Base-by-base conservation (phyloP, 2,113 vertebrate genomes). In the Podarcis cretensis region DNA sequence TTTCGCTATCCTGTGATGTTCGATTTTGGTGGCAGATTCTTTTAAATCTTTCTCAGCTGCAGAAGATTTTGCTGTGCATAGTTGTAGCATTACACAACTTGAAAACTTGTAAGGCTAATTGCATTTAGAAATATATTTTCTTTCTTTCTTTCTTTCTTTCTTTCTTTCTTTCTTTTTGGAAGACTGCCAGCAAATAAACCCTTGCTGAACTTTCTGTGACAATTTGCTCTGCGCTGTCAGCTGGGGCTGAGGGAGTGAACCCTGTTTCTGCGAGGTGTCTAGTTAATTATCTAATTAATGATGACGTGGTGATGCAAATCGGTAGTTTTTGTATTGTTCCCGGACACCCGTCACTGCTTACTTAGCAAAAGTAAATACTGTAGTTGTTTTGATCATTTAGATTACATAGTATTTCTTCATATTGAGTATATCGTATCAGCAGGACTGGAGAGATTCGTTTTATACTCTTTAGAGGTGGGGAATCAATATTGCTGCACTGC, bases 301-400 rank as follows among this genome's bases (percentile, higher is more conserved):
- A 95, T 91, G 89, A 92, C 82, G 88, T 88, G 82, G 69, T 37
- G 65, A 81, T 69, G 6, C 76, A 92, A 81, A 85, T 81, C 74
- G 86, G 89, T 77, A 83, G 12, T 63, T 73, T 90, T 68, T 43
- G 40, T 10, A 4, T 59, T 54, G 80, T 88, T 93, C 84, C 25
- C 71, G 66, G 82, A 89, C 81, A 80, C 25, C 91, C 95, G 85
- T 59, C 71, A 74, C 88, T 59, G 66, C 91, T 87, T 77, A 82
- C 91, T 87, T 78, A 82, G 89, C 84, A 84, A 92, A 93, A 77
- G 76, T n/a, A 71, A 40, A 54, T n/a, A n/a, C n/a, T n/a, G n/a
- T 40, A 2, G 0, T 32, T 90, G 69, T 83, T 18, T 54, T 66
- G 63, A 35, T 35, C 32, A 23, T 69, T 35, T 35, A 48, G n/a